phyloP scores from a whole-genome alignment of 53 echinoderm and acorn worm species.

The Astropecten irregularis region DNA sequence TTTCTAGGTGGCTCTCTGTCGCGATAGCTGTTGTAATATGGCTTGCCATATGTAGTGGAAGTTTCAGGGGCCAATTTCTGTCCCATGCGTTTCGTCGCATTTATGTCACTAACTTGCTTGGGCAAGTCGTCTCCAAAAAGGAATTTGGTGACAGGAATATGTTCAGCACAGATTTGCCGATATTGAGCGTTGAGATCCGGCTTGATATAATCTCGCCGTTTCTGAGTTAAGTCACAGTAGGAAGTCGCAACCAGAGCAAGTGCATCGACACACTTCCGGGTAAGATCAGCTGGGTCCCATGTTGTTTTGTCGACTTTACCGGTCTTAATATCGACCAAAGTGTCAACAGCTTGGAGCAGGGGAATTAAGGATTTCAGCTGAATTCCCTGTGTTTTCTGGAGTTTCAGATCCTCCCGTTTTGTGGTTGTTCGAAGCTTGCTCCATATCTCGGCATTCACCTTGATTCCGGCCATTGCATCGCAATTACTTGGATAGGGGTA shows the following conservation, averaged over 20 bases:
- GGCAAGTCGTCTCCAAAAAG: slow-evolving; percentile 29
- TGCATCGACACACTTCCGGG: not conserved
- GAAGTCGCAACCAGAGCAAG: not conserved
- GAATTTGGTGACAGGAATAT: slow-evolving; percentile 9
- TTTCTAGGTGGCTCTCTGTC: not conserved
- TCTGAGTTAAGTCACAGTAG: not conserved
- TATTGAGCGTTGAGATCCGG: slow-evolving; percentile 6
- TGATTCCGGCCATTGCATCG: not conserved
- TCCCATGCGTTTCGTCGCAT: not conserved
- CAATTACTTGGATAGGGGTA: too few species aligned
- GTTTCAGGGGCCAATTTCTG: not conserved
- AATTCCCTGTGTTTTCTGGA: not conserved
- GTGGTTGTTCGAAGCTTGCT: not conserved
- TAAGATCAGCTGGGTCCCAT: not conserved
- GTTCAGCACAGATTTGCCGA: not conserved
- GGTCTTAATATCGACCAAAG: not conserved
- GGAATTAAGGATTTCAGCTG: not conserved
- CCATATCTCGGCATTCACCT: not conserved
- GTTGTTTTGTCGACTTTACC: not conserved
- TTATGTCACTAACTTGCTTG: slow-evolving; percentile 29
- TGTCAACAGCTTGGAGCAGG: not conserved
- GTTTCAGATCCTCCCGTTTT: not conserved
- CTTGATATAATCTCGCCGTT: not conserved
- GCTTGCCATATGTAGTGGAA: not conserved
- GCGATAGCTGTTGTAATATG: not conserved